Percentiles rank a stretch among this genome's conserved stretches.
Conservation (phyloP, 2,888 invertebrate species). For the Parnassius glacialis region DNA sequence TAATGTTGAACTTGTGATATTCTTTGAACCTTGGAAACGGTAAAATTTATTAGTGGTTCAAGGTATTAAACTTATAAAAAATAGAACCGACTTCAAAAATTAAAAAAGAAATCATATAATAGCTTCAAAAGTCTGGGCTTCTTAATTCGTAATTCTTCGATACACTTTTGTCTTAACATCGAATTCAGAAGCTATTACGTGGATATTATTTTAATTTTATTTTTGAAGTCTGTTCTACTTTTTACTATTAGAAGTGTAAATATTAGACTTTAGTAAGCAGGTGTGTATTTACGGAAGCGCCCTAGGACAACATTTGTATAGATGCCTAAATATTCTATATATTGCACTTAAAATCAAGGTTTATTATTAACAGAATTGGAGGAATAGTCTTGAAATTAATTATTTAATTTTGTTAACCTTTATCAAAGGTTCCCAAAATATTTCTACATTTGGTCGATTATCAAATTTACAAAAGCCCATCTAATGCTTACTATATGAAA, state of each 20-base stretch:
- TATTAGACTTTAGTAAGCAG: not conserved
- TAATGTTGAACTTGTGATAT: too few relatives aligned
- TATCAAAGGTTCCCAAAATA: not conserved
- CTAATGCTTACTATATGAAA: not conserved
- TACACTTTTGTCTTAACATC: too few relatives aligned
- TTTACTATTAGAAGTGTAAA: not conserved
- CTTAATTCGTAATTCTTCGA: too few relatives aligned
- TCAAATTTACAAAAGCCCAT: not conserved
- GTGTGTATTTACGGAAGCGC: not conserved
- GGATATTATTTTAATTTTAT: too few relatives aligned
- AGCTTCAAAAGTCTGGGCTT: too few relatives aligned
- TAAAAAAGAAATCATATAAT: too few relatives aligned
- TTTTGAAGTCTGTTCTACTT: too few relatives aligned
- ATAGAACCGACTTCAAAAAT: too few relatives aligned
- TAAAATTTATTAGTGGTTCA: too few relatives aligned
- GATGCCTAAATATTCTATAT: not conserved
- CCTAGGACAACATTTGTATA: not conserved
- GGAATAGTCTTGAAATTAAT: not conserved
- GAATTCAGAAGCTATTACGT: too few relatives aligned
- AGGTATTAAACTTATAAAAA: too few relatives aligned
- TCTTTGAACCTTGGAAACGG: too few relatives aligned
- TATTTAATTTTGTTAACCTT: not conserved
- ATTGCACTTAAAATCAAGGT: not conserved
- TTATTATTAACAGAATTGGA: not conserved
- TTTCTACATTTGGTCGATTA: not conserved